phyloP scores from a whole-genome alignment of 1,140 invertebrate species.

The Delia radicum region DNA sequence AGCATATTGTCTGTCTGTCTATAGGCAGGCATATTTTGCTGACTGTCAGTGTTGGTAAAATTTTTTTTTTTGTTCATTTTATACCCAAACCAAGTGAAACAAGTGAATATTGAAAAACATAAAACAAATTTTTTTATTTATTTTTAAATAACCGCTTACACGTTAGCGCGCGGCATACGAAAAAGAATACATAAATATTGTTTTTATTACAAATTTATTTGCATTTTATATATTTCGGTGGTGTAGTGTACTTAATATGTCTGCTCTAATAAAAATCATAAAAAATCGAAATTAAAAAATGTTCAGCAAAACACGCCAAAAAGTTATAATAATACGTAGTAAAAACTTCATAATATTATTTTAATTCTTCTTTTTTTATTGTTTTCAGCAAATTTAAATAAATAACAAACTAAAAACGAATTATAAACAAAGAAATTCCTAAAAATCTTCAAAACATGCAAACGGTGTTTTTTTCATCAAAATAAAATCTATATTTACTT shows the following conservation, averaged over 20 bases:
- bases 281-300: not conserved
- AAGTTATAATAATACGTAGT: not conserved
- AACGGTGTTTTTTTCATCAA: no score
- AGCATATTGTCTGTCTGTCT: not conserved
- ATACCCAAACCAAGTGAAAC: not conserved
- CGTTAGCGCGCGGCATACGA: not conserved
- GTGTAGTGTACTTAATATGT: not conserved
- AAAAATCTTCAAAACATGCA: no score
- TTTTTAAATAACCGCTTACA: conserved; percentile 15
- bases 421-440: no score
- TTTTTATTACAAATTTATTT: not conserved
- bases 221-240: not conserved
- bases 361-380: not conserved
- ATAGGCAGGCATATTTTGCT: not conserved
- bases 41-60: not conserved
- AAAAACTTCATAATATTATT: not conserved
- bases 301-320: not conserved
- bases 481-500: no score
- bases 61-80: not conserved
- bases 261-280: not conserved
- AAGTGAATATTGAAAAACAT: not conserved
- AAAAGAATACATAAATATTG: not conserved
- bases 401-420: no score
- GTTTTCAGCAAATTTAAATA: not conserved
- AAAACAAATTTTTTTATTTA: not conserved